Conservation (phyloP, 2,888 invertebrate genomes). For the Coelinius sp. region DNA sequence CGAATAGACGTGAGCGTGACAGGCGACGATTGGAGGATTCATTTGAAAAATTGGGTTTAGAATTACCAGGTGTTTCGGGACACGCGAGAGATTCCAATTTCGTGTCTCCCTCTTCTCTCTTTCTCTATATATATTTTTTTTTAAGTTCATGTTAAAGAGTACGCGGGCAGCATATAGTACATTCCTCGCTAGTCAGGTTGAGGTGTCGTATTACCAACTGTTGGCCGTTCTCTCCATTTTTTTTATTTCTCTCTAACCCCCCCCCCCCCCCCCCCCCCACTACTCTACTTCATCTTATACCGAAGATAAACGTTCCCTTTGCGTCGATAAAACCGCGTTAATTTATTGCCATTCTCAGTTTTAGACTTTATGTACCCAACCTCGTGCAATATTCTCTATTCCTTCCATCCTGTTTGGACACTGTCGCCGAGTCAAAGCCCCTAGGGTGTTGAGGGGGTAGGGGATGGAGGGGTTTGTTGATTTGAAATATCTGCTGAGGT, state of each 20-base stretch:
- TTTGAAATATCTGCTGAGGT: neutral
- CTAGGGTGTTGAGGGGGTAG: neutral
- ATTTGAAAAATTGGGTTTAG: conserved; percentile 44
- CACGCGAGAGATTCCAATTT: conserved; percentile 17
- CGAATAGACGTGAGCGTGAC: neutral
- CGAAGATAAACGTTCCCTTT: conserved; percentile 60
- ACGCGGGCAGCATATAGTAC: conserved; percentile 51
- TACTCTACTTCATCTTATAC: conserved; percentile 38
- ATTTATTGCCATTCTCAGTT: conserved; percentile 59
- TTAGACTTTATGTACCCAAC: conserved; percentile 18
- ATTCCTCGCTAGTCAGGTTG: conserved; percentile 52
- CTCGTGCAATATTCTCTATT: neutral
- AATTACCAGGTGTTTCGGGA: conserved; percentile 48
- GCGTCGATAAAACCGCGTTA: conserved; percentile 59
- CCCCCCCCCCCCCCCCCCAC: conserved; percentile 31
- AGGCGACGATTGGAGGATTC: conserved; percentile 10
- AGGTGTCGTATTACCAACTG: conserved; percentile 59
- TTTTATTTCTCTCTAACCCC: conserved; percentile 29
- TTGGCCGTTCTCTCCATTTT: conserved; percentile 45
- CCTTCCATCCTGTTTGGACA: conserved; percentile 20
- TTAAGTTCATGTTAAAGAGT: conserved; percentile 6
- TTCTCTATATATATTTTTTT: neutral
- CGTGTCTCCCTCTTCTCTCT: neutral
- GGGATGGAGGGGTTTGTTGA: neutral
- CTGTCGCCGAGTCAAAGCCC: conserved; percentile 11